phyloP scores from a whole-genome alignment of 2,113 vertebrate species.

The Halcyon senegalensis region DNA sequence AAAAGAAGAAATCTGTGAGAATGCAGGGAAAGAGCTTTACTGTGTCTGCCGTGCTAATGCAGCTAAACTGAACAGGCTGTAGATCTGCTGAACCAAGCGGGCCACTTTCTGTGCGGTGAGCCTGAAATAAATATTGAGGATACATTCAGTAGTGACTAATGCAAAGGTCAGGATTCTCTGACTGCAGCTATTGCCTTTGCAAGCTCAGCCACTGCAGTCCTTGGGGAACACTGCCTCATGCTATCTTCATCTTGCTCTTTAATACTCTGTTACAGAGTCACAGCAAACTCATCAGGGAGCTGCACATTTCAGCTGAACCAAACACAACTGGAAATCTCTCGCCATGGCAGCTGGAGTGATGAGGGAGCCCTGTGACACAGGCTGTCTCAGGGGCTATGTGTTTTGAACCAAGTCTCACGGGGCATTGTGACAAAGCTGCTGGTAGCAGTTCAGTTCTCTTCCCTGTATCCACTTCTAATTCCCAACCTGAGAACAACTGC shows the following conservation, averaged over 20 bases:
- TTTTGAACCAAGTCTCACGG: neutral
- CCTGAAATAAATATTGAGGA: conserved; percentile 13
- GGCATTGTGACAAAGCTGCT: neutral
- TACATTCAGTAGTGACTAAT: neutral
- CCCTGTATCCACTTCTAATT: neutral
- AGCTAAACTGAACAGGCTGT: neutral
- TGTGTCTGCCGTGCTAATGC: neutral
- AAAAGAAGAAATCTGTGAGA: neutral
- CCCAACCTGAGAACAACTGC: neutral
- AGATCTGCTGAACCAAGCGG: conserved; percentile 25
- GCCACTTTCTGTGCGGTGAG: neutral
- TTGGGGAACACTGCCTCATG: neutral
- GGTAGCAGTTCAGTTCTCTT: neutral
- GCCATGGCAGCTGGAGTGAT: neutral
- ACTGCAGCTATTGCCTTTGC: conserved; percentile 7
- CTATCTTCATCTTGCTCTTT: neutral
- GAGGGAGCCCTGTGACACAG: neutral
- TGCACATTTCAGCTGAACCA: neutral
- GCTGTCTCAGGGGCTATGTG: neutral
- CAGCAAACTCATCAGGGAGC: neutral
- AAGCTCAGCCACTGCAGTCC: neutral
- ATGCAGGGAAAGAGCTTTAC: neutral
- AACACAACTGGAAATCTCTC: neutral
- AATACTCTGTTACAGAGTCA: neutral
- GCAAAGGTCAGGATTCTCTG: conserved; percentile 17